Evolutionary conservation across 35 echinoderm and acorn worm genomes (phyloP).

Genomic region (Patiria miniata): DNA sequence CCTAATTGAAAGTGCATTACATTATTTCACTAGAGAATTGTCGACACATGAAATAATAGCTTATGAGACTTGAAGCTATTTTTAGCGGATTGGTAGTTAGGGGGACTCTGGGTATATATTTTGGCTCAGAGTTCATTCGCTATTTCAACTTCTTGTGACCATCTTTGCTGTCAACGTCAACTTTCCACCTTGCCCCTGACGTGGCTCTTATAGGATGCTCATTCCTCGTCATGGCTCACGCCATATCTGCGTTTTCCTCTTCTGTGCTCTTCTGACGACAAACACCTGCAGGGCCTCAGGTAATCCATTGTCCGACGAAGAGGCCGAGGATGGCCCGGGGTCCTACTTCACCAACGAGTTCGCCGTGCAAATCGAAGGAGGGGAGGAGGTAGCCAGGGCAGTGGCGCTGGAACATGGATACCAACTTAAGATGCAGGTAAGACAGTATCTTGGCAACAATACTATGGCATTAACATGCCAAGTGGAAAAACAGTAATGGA

Average conservation of each 20-base stretch:
- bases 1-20: too few relatives aligned
- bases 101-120: too few relatives aligned
- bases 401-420: conserved; percentile 61
- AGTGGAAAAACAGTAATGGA: too few relatives aligned
- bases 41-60: too few relatives aligned
- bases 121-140: background rate
- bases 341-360: conserved; percentile 56
- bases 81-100: too few relatives aligned
- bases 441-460: too few relatives aligned
- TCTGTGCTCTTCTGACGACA: background rate
- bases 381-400: conserved; percentile 23
- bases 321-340: background rate
- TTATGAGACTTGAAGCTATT: too few relatives aligned
- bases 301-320: background rate
- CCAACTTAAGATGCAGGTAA: conserved; percentile 53
- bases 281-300: background rate
- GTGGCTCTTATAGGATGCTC: background rate
- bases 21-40: too few relatives aligned
- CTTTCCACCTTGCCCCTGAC: background rate
- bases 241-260: background rate
- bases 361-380: conserved; percentile 57
- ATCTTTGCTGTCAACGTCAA: background rate
- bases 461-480: too few relatives aligned
- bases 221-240: background rate
- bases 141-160: background rate